A percentile compares a stretch with the other conserved stretches of the same genome.
phyloP scores from a whole-genome alignment of 2,797 vertebrate genomes.

The Allobates femoralis region DNA sequence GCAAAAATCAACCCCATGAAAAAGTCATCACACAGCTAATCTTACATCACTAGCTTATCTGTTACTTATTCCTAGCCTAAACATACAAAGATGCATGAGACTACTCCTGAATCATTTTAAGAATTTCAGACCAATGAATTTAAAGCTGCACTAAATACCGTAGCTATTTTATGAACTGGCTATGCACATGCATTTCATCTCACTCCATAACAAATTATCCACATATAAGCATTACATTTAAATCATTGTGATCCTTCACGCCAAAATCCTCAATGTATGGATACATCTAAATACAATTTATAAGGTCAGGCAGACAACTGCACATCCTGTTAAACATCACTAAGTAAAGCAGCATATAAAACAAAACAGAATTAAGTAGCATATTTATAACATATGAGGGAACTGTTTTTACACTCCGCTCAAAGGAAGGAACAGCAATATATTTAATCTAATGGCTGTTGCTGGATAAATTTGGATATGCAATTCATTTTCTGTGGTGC shows the following conservation, averaged over 20 bases:
- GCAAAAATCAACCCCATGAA: not conserved
- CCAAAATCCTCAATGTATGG: constrained; percentile 13
- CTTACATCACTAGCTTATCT: not conserved
- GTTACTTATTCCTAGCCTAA: not conserved
- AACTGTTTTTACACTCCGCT: constrained; percentile 60
- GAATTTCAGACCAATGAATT: constrained; percentile 22
- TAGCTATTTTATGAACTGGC: constrained; percentile 19
- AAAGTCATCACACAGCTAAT: not conserved
- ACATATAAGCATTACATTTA: constrained; percentile 20
- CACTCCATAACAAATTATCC: constrained; percentile 24
- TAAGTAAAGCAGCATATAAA: constrained; percentile 52
- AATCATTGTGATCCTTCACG: constrained; percentile 34
- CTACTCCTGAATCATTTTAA: not conserved
- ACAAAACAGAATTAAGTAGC: constrained; percentile 60
- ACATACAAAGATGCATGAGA: not conserved
- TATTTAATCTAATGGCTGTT: constrained; percentile 61
- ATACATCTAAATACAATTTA: constrained; percentile 44
- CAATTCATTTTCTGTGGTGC: constrained; percentile 65
- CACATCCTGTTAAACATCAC: constrained; percentile 49
- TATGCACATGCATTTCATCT: constrained; percentile 30
- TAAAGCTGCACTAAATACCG: not conserved
- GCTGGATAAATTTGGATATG: constrained; percentile 65
- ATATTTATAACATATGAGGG: constrained; percentile 59
- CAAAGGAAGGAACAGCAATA: constrained; percentile 55
- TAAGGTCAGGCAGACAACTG: constrained; percentile 32